Conservation (phyloP, 2,113 vertebrate species). For the Miniopterus natalensis region DNA sequence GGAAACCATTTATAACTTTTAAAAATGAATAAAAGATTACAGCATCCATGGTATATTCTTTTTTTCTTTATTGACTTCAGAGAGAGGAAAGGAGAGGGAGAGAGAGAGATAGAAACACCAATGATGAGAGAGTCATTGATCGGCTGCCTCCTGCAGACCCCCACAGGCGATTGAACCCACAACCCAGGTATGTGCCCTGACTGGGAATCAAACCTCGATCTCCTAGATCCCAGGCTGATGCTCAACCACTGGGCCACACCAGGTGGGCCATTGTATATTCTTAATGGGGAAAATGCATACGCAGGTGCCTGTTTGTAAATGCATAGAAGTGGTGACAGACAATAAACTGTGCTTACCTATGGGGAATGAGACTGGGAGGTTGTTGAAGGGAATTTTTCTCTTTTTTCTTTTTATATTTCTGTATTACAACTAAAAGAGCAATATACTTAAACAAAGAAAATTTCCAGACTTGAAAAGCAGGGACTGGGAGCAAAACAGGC, state of each 20-base stretch:
- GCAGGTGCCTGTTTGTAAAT: background rate
- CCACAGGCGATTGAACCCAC: no score
- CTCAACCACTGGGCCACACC: no score
- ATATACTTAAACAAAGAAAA: slow-evolving; percentile 33
- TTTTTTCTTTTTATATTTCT: slow-evolving; percentile 20
- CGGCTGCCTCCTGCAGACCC: no score
- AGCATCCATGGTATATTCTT: background rate
- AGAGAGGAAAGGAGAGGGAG: no score
- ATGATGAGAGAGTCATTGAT: no score
- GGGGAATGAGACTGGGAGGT: background rate
- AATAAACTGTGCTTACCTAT: background rate
- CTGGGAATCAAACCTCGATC: no score
- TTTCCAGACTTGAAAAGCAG: background rate
- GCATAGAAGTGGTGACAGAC: background rate
- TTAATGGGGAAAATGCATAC: background rate
- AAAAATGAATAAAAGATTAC: background rate
- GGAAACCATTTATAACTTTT: background rate
- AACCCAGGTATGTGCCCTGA: no score
- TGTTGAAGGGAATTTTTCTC: background rate
- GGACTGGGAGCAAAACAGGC: background rate
- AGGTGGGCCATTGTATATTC: background rate
- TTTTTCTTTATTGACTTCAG: no score
- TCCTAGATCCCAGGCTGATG: no score
- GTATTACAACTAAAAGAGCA: background rate
- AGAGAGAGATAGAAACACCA: no score